These are phyloP conservation scores for Plemyria rubiginata DNA, from an alignment of 2,888 invertebrate species.

Conservation along the genomic window DNA sequence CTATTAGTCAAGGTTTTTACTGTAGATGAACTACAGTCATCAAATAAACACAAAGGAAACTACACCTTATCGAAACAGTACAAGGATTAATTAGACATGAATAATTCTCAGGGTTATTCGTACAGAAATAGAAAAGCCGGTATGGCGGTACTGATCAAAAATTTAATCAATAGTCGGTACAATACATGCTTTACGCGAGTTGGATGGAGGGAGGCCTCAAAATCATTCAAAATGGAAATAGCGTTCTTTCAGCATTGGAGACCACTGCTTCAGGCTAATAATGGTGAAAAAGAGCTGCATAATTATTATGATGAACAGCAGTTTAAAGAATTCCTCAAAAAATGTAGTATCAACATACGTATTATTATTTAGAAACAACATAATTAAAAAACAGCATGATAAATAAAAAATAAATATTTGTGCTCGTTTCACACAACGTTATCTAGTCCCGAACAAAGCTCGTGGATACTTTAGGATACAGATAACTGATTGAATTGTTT, in stretches of 20 bases:
- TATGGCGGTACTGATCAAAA: conserved; percentile 20
- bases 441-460: no score
- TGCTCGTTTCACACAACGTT: no score
- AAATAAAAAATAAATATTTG: no score
- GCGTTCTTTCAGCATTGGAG: not conserved
- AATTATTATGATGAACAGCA: no score
- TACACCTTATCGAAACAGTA: conserved; percentile 41
- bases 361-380: no score
- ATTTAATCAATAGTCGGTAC: conserved; percentile 27
- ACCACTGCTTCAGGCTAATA: not conserved
- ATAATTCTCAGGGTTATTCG: conserved; percentile 39
- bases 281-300: no score
- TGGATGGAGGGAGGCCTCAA: not conserved
- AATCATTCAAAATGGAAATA: not conserved
- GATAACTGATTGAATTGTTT: no score
- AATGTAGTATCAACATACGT: no score
- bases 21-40: conserved; percentile 20
- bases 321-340: no score
- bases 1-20: conserved; percentile 51
- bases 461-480: no score
- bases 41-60: conserved; percentile 38
- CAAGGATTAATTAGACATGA: conserved; percentile 38
- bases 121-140: conserved; percentile 42
- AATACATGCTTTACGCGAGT: not conserved
- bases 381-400: no score